A percentile compares a stretch with the other conserved stretches of the same genome.
Evolutionary conservation across 2,888 invertebrate species (phyloP).

Genomic region (Psylliodes chrysocephalus): DNA sequence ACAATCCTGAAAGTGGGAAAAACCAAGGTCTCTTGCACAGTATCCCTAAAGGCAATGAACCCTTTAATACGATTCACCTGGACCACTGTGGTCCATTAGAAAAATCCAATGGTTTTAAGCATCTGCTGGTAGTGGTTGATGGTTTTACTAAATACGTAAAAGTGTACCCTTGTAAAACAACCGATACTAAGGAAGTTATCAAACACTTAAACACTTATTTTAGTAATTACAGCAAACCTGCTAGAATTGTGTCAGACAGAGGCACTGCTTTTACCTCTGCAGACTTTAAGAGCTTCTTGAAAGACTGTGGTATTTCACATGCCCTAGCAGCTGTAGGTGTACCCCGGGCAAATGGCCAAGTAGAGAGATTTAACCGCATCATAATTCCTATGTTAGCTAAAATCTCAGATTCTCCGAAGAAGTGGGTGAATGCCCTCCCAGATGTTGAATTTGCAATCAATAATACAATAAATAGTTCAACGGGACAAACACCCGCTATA

Average conservation of each 20-base stretch:
- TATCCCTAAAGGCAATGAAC: constrained; percentile 15
- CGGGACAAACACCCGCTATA: too few species aligned
- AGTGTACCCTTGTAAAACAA: constrained; percentile 24
- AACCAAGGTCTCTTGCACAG: constrained; percentile 13
- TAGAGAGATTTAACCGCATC: constrained; percentile 39
- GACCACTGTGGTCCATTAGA: constrained; percentile 23
- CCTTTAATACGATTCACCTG: constrained; percentile 15
- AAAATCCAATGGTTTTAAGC: constrained; percentile 4
- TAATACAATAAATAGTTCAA: too few species aligned
- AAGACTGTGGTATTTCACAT: constrained; percentile 19
- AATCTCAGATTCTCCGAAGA: too few species aligned
- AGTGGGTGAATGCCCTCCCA: too few species aligned
- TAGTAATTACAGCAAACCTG: constrained; percentile 38
- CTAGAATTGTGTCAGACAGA: too few species aligned
- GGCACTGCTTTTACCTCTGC: constrained; percentile 37
- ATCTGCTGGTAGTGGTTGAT: constrained; percentile 23
- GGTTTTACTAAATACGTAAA: constrained; percentile 29
- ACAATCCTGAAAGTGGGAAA: constrained; percentile 17
- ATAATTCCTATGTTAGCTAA: constrained; percentile 37
- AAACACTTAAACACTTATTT: constrained; percentile 13
- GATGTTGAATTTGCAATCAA: too few species aligned
- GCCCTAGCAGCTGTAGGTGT: constrained; percentile 37
- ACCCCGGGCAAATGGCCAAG: constrained; percentile 44
- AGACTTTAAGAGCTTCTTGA: constrained; percentile 34
- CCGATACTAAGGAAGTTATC: constrained; percentile 19